phyloP scores from a whole-genome alignment of 2,113 vertebrate genomes.

The Synodontis membranacea region DNA sequence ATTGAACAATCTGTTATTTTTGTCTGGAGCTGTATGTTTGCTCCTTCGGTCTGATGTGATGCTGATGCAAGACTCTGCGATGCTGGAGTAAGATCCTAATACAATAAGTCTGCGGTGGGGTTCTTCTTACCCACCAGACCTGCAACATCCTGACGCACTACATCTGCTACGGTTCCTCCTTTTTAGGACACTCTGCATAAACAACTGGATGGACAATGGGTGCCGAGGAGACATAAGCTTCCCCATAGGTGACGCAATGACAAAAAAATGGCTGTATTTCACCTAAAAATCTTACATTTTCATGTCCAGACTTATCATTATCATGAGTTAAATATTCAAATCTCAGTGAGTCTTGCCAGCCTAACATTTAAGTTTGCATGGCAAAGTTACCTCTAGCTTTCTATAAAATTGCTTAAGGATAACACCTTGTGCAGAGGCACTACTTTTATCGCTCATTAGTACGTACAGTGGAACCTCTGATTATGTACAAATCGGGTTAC shows the following conservation, averaged over 20 bases:
- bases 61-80: slow-evolving; percentile 5
- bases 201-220: neutral
- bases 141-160: neutral
- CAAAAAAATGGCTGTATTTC: neutral
- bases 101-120: neutral
- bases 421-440: neutral
- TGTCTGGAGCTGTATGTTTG: neutral
- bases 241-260: neutral
- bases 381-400: neutral
- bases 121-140: neutral
- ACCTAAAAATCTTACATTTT: neutral
- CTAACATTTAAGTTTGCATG: neutral
- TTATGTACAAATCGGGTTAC: no score
- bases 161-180: neutral
- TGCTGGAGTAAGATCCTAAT: neutral
- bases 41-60: neutral
- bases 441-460: no score
- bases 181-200: neutral
- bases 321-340: neutral
- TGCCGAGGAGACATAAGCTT: neutral
- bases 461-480: no score
- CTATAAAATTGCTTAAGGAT: neutral
- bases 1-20: neutral
- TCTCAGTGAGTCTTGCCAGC: neutral
- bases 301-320: neutral